Conservation (phyloP, 2,797 vertebrate species). For the Sternarchorhynchus goeldii region DNA sequence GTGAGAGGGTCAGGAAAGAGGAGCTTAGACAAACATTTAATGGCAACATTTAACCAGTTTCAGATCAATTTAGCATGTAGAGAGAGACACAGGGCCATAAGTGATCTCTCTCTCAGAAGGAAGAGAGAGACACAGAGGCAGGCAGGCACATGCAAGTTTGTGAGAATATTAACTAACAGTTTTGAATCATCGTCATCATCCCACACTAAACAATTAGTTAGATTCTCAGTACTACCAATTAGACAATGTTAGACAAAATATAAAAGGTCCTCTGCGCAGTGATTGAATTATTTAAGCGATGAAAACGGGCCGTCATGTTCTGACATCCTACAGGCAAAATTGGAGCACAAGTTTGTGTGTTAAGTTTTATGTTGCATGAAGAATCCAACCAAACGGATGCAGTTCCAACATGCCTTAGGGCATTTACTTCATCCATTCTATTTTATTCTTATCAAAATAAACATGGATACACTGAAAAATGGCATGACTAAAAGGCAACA, state of each 20-base stretch:
- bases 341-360: neutral
- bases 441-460: slow-evolving; percentile 19
- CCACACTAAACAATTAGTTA: neutral
- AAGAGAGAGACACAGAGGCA: slow-evolving; percentile 81
- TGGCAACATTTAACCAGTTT: slow-evolving; percentile 32
- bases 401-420: slow-evolving; percentile 38
- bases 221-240: neutral
- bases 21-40: slow-evolving; percentile 23
- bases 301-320: neutral
- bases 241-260: neutral
- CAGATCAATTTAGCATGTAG: slow-evolving; percentile 2
- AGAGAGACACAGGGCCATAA: slow-evolving; percentile 69
- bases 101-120: slow-evolving; percentile 79
- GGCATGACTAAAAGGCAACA: slow-evolving; percentile 44
- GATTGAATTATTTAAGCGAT: slow-evolving; percentile 33
- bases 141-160: slow-evolving; percentile 71
- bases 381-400: slow-evolving; percentile 48
- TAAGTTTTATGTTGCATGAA: slow-evolving; percentile 1
- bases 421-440: slow-evolving; percentile 26
- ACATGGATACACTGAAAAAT: slow-evolving; percentile 44
- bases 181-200: neutral
- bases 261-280: slow-evolving; percentile 22
- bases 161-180: slow-evolving; percentile 12
- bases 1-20: slow-evolving; percentile 68
- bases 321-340: neutral